Percentiles rank a stretch among this genome's conserved stretches.
phyloP scores from a whole-genome alignment of 1,140 invertebrate species.

The Atta texana region DNA sequence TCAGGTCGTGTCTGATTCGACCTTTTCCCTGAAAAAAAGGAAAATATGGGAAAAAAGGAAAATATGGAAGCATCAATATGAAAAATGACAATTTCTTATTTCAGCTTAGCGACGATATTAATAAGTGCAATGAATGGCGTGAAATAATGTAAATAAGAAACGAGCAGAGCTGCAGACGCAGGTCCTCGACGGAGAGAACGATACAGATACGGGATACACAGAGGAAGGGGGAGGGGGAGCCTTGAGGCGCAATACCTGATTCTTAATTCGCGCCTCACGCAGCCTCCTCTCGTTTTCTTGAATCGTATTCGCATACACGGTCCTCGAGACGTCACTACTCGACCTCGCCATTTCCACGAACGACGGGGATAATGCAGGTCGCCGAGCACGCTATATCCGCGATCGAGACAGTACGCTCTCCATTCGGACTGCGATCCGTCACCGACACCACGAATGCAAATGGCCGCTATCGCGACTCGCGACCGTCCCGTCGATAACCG shows the following conservation, averaged over 20 bases:
- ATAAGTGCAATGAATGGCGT: not conserved
- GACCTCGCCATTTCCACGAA: conserved; percentile 82
- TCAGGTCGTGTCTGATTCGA: conserved; percentile 73
- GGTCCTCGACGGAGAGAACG: not conserved
- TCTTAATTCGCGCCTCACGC: conserved; percentile 74
- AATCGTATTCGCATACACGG: conserved; percentile 74
- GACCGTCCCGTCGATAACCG: conserved; percentile 38
- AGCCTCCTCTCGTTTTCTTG: conserved; percentile 80
- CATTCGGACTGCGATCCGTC: conserved; percentile 18
- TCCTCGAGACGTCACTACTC: conserved; percentile 71
- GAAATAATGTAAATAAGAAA: not conserved
- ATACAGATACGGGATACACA: not conserved
- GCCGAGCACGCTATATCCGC: not conserved
- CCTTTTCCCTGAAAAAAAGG: conserved; percentile 70
- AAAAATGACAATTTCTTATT: too few relatives aligned
- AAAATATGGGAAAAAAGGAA: not conserved
- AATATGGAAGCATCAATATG: too few relatives aligned
- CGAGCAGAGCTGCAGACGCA: too few relatives aligned
- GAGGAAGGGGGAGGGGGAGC: too few relatives aligned
- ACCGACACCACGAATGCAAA: conserved; percentile 44
- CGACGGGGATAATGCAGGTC: not conserved
- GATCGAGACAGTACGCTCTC: conserved; percentile 2
- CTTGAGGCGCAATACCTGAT: conserved; percentile 76
- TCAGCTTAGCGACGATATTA: not conserved
- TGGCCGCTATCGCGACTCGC: conserved; percentile 30